phyloP scores from a whole-genome alignment of 2,113 vertebrate species.

The Arvicanthis niloticus region DNA sequence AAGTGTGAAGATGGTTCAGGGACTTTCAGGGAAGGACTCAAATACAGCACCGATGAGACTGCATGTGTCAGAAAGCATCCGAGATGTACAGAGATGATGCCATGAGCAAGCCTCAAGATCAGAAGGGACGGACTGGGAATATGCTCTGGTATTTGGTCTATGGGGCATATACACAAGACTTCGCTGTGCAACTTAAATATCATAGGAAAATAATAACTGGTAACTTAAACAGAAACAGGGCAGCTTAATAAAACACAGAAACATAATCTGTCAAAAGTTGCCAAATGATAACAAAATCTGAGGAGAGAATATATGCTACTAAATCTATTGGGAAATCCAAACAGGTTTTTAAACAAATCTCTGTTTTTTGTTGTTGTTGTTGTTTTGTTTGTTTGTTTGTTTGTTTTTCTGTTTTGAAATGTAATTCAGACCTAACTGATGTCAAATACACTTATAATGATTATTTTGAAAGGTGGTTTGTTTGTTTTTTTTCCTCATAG shows the following conservation, averaged over 20 bases:
- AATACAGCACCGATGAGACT: background rate
- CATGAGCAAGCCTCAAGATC: background rate
- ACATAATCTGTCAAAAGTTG: conserved; percentile 15
- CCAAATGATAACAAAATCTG: conserved; percentile 31
- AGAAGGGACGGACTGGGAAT: background rate
- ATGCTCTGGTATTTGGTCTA: background rate
- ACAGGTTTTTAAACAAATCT: background rate
- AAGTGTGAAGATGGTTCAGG: background rate
- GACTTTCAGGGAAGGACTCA: background rate
- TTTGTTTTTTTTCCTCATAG: background rate
- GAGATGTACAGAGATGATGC: background rate
- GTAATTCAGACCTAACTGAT: conserved; percentile 9
- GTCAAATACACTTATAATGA: conserved; percentile 45
- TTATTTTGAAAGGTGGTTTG: background rate
- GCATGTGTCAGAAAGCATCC: background rate
- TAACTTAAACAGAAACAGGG: conserved; percentile 17
- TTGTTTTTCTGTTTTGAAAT: background rate
- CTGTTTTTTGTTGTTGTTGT: background rate
- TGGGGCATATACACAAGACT: background rate
- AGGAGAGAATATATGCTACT: background rate
- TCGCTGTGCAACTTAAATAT: background rate
- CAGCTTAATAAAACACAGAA: conserved; percentile 38
- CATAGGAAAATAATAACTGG: background rate
- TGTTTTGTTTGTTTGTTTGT: background rate
- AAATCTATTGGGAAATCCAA: conserved; percentile 44